Percentiles rank a stretch among this genome's conserved stretches.
Conservation (phyloP, 2,797 vertebrate species). For the Pseudochirops corinnae region DNA sequence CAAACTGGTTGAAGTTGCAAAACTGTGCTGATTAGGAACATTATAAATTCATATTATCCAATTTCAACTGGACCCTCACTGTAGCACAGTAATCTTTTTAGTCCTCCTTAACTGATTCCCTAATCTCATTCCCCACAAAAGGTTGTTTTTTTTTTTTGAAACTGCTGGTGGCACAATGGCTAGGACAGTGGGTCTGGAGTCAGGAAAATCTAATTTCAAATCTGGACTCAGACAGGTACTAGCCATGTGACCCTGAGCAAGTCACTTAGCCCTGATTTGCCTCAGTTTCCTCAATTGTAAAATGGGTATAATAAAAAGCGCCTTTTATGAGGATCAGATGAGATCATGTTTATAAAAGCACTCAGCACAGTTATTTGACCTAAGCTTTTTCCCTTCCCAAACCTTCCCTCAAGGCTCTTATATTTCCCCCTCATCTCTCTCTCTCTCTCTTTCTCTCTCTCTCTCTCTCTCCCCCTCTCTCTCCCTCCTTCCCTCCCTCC, state of each 20-base stretch:
- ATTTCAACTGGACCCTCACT: background rate
- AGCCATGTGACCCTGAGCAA: background rate
- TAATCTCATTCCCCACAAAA: background rate
- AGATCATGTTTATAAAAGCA: background rate
- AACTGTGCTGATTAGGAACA: background rate
- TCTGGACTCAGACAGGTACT: background rate
- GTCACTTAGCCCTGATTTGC: background rate
- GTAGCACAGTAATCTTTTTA: background rate
- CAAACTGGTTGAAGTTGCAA: background rate
- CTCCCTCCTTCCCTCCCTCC: no score
- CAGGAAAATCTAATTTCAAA: background rate
- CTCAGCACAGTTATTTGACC: background rate
- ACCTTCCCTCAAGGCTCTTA: background rate
- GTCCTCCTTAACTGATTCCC: background rate
- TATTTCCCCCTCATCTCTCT: background rate
- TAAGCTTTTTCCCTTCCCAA: background rate
- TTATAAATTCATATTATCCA: background rate
- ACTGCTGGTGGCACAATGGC: background rate
- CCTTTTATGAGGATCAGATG: background rate
- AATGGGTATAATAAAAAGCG: background rate
- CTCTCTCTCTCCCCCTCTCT: no score
- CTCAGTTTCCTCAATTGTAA: background rate
- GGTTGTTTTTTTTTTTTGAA: background rate
- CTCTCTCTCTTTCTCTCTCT: no score
- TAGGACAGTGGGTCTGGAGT: background rate